Conservation (phyloP, 2,888 invertebrate species). For the Chironomus tentans region DNA sequence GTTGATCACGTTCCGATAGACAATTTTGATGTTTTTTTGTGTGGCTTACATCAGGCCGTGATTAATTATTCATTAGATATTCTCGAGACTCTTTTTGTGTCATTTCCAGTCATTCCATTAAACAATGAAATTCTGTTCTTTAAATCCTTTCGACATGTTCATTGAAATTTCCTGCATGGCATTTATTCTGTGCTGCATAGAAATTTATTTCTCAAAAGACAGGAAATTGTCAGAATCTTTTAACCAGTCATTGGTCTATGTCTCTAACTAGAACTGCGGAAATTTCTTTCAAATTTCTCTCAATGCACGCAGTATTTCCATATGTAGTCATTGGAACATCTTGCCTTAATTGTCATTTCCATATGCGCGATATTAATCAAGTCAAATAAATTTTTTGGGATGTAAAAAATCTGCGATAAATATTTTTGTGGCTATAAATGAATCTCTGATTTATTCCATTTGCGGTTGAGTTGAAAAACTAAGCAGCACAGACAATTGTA, state of each 20-base stretch:
- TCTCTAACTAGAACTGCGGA: neutral
- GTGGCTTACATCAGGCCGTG: neutral
- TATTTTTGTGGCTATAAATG: neutral
- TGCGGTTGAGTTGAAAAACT: neutral
- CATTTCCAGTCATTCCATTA: neutral
- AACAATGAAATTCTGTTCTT: neutral
- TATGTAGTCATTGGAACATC: neutral
- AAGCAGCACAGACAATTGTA: neutral
- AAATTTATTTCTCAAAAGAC: neutral
- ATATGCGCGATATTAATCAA: neutral
- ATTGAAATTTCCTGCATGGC: neutral
- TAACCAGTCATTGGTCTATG: neutral
- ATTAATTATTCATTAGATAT: neutral
- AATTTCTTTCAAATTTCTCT: neutral
- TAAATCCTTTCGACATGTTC: neutral
- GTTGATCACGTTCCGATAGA: neutral
- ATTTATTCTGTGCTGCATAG: neutral
- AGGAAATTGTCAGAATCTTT: neutral
- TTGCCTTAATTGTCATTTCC: neutral
- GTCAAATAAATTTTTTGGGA: neutral
- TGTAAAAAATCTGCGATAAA: neutral
- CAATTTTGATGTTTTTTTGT: neutral
- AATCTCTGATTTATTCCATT: neutral
- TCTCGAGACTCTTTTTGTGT: neutral
- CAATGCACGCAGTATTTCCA: neutral